Conservation (phyloP, 2,888 invertebrate genomes). For the Iphiclides podalirius region DNA sequence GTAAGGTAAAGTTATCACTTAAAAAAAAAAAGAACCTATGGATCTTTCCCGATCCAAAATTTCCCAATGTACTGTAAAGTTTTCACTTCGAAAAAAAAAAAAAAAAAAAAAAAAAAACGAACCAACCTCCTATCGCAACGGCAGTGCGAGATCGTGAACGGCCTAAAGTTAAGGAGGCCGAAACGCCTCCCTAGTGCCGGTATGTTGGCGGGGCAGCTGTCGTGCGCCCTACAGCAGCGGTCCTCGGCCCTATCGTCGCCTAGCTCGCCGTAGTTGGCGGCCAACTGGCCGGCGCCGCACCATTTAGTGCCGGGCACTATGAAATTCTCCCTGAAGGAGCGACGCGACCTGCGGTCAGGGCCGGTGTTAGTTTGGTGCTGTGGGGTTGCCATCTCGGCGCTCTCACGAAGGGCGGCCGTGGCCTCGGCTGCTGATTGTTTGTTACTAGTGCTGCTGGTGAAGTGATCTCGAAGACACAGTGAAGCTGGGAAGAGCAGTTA, state of each 20-base stretch:
- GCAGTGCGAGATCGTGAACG: conserved; percentile 88
- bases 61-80: too few species aligned
- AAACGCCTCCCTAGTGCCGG: conserved; percentile 81
- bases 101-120: conserved; percentile 42
- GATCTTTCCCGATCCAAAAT: too few species aligned
- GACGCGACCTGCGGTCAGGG: conserved; percentile 58
- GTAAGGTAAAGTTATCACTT: too few species aligned
- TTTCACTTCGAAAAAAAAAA: too few species aligned
- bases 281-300: conserved; percentile 84
- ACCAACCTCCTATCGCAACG: conserved; percentile 88
- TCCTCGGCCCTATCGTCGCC: conserved; percentile 79
- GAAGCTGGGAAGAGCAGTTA: too few species aligned
- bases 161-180: conserved; percentile 84
- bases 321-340: conserved; percentile 75
- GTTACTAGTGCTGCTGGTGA: too few species aligned
- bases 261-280: conserved; percentile 81
- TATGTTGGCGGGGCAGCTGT: conserved; percentile 84
- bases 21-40: too few species aligned
- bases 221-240: conserved; percentile 87
- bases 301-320: conserved; percentile 85
- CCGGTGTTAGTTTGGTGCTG: conserved; percentile 20
- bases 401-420: neutral
- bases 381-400: neutral
- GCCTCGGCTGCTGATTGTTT: too few species aligned
- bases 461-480: too few species aligned